Evolutionary conservation across 2,113 vertebrate genomes (phyloP).

Genomic region (Brienomyrus brachyistius): DNA sequence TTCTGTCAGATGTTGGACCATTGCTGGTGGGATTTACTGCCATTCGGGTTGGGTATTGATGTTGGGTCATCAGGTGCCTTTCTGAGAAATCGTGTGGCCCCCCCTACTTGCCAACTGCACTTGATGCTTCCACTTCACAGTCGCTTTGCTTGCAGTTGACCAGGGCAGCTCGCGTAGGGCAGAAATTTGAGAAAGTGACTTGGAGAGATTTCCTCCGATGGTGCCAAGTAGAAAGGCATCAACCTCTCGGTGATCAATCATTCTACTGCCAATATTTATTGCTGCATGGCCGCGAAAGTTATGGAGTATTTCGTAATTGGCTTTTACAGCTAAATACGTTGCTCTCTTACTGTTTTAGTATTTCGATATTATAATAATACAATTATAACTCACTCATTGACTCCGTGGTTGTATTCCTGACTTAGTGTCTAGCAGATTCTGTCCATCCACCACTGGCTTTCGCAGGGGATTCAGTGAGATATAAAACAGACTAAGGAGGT

Average conservation of each 20-base stretch:
- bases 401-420: neutral
- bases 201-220: neutral
- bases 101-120: neutral
- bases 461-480: neutral
- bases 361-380: neutral
- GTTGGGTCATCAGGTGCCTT: neutral
- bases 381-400: neutral
- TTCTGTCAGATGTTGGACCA: neutral
- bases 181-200: neutral
- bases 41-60: no score
- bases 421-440: neutral
- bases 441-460: neutral
- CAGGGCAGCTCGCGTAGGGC: neutral
- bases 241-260: neutral
- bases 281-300: neutral
- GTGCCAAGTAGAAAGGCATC: neutral
- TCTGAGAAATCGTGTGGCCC: neutral
- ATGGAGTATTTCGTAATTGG: neutral
- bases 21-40: no score
- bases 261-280: neutral
- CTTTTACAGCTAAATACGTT: neutral
- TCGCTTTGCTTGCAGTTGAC: neutral
- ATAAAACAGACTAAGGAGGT: neutral
- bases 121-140: neutral
- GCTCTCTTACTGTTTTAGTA: neutral